Evolutionary conservation across 2,888 invertebrate species (phyloP), one percentile per base, ranked within the genome.

Genomic region (Habroteleia sp.): DNA sequence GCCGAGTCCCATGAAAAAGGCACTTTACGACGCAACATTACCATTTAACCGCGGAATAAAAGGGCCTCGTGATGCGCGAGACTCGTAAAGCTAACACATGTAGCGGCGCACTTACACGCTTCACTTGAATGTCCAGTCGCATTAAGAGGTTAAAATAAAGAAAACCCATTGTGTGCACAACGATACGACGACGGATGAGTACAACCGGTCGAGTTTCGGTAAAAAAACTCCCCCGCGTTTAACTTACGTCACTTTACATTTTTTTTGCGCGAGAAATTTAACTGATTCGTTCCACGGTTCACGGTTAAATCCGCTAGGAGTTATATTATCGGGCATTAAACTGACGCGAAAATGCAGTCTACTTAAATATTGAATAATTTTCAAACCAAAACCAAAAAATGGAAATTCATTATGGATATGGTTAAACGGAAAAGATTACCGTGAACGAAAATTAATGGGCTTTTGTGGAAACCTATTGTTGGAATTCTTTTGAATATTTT

Each of bases 21-120:
- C 11, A 63, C 56, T 72, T 72, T 71, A 71, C 29, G 54, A 41
- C 11, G 10, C 62, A 33, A 48, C 56, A 72, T 71, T 71, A 71
- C 14, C 56, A 48, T 63, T 56, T 48, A 44, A 48, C 27, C 46
- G 33, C 52, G 46, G 46, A 71, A 71, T 62, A 71, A 62, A 71
- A 48, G 62, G 48, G 54, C 62, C 33, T 54, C 44, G 48, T 46
- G 60, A 54, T 37, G 39, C 31, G 39, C 13, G 14, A 62, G 17
- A 54, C 62, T 71, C 33, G 52, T 71, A 46, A 54, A 71, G 46
- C 35, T 54, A 44, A 62, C 39, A 71, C 54, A 54, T 62, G 62
- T 62, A 58, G 27, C 41, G 17, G 8, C 16, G 25, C 46, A 39
- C 33, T 69, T 62, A 62, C 25, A 48, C 52, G 37, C 37, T 31